Conservation (phyloP, 1,140 invertebrate species). For the Drosophila subpulchrella region DNA sequence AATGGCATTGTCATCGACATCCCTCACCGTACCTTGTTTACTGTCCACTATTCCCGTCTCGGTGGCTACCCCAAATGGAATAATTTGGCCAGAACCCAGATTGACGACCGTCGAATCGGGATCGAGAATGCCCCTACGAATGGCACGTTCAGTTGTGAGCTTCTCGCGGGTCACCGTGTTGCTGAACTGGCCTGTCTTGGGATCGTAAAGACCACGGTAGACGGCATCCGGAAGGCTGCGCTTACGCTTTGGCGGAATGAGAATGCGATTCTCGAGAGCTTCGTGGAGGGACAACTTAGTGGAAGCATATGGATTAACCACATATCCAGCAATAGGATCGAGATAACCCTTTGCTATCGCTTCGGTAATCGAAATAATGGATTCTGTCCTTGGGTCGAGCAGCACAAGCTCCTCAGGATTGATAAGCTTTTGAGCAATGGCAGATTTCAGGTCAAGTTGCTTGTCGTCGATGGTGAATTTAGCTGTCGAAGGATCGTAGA, state of each 20-base stretch:
- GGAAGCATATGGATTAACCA: constrained; percentile 90
- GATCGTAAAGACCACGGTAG: constrained; percentile 91
- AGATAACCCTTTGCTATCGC: constrained; percentile 93
- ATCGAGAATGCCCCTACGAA: constrained; percentile 92
- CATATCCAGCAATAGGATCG: constrained; percentile 91
- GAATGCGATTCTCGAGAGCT: constrained; percentile 92
- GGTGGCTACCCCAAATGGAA: constrained; percentile 93
- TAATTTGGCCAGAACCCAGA: constrained; percentile 88
- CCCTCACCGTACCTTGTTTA: constrained; percentile 88
- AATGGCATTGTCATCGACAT: constrained; percentile 88
- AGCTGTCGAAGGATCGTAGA: constrained; percentile 92
- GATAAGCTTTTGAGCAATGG: constrained; percentile 90
- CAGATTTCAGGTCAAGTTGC: constrained; percentile 91
- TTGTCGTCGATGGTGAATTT: constrained; percentile 90
- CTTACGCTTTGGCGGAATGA: constrained; percentile 92
- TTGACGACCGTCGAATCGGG: constrained; percentile 91
- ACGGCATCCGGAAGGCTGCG: constrained; percentile 94
- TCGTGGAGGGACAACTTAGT: constrained; percentile 91
- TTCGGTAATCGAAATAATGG: constrained; percentile 92
- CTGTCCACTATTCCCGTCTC: constrained; percentile 91
- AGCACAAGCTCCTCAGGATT: constrained; percentile 92
- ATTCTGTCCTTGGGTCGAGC: constrained; percentile 91
- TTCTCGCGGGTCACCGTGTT: constrained; percentile 89
- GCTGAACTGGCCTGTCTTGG: constrained; percentile 87
- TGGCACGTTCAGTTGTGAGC: constrained; percentile 90